A percentile compares a stretch with the other conserved stretches of the same genome.
These are phyloP conservation scores for Philopotamus ludificatus DNA, from an alignment of 1,140 invertebrate genomes.

Conservation along the genomic window DNA sequence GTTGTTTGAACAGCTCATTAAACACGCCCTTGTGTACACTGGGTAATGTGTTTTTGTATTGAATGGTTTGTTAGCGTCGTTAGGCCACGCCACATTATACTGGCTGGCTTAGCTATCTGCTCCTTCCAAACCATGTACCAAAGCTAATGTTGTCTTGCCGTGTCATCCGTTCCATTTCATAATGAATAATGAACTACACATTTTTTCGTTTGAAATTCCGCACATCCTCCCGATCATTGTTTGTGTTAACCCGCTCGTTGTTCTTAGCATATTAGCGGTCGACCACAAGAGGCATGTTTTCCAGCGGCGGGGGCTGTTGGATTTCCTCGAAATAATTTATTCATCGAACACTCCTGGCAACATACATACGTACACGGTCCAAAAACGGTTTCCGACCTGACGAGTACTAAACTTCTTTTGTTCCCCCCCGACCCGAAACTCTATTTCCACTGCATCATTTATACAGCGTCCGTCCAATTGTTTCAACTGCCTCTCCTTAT, in stretches of 20 bases:
- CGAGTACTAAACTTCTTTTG: background rate
- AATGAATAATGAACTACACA: too few species aligned
- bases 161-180: too few species aligned
- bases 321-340: background rate
- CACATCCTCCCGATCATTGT: too few species aligned
- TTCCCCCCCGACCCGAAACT: background rate
- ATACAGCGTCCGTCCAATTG: conserved; percentile 2
- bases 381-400: background rate
- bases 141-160: too few species aligned
- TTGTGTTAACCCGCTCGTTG: background rate
- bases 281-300: background rate
- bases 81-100: too few species aligned
- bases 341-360: background rate
- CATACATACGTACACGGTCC: background rate
- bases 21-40: background rate
- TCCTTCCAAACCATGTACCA: too few species aligned
- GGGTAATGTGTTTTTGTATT: background rate
- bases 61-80: background rate
- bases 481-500: conserved; percentile 1
- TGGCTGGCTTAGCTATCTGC: too few species aligned
- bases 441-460: conserved; percentile 14
- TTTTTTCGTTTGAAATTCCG: too few species aligned
- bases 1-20: background rate
- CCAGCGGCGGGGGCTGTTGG: too few species aligned
- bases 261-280: background rate